Evolutionary conservation across 2,888 invertebrate species (phyloP), one percentile per base, ranked within the genome.

Genomic region (Dolomedes plantarius): DNA sequence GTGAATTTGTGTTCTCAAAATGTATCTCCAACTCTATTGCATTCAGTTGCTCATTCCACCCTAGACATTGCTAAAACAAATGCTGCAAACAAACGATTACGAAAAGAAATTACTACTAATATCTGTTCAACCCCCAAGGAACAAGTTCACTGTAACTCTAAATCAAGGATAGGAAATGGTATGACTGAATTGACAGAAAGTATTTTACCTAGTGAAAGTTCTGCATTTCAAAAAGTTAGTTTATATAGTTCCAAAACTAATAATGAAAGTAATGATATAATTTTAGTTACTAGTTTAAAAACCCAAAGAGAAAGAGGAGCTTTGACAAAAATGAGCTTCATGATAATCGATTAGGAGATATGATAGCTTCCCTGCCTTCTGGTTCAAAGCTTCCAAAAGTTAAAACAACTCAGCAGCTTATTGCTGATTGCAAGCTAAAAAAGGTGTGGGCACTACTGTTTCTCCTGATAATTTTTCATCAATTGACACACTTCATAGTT

Each of bases 351-450:
- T 29, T 81, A 46, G 76, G 72, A 31, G 86, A 83, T 23, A 82
- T 78, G 75, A 19, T 79, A 77, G 75, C 83, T 71, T 71, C 86
- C 29, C 31, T 82, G 67, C 69, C 79, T 36, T 75, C 82, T 39
- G 76, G 83, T 64, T 72, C 90, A 72, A 90, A 90, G 86, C 90
- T 93, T 90, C 93, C 94, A 27, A 91, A 92, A 90, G 92, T 95
- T 68, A 95, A 95, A 91, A 95, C 95, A 31, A 97, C 96, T 0
- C 94, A 95, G 90, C 96, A 97, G 91, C 92, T 97, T 78, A 92
- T 96, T 86, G 95, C 95, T 76, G 95, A 95, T 91, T 96, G 46
- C 93, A 89, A 92, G 93, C 91, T 91, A 93, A 90, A 91, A 93
- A 89, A 83, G 82, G 88, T 79, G 68, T 82, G 82, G 41, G 69